Base-by-base conservation (phyloP, 2,797 vertebrate species). In the Prunella strophiata region DNA sequence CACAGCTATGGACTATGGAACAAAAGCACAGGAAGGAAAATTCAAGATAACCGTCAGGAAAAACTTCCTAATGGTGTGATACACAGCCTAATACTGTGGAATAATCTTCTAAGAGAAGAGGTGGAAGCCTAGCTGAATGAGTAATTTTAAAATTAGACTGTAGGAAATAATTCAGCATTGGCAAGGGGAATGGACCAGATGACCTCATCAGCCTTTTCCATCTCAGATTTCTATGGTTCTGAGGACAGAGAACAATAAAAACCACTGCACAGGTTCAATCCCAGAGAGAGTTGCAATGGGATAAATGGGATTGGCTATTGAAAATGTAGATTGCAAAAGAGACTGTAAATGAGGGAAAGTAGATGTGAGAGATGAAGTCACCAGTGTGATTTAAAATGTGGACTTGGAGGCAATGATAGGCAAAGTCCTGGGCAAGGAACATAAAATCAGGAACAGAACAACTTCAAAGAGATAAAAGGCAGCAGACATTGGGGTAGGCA, bases 101-200 rank as follows among this genome's bases (percentile, higher is more conserved):
- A 95, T 93, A 95, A 90, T 90, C 82, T 89, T 90, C 72, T 87
- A 92, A 95, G 65, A 86, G 88, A 93, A 96, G 81, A 87, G 27
- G 85, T 80, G 38, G 72, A 94, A 95, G 68, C 77, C 85, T 85
- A 89, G 58, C 4, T 90, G 89, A 93, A 91, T 80, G 89, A 95
- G 66, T 96, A 93, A 95, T 97, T 95, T 94, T 93, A 83, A 95
- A 96, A 93, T 95, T 93, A 95, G 80, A 67, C 83, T 42, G 38
- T 91, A 89, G 95, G 93, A 94, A 91, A 94, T 81, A 94, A 96
- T 94, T 95, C 91, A 93, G 47, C 11, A 1, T 71, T 95, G 96
- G 96, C 95, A 93, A 85, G 42, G 36, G 16, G 21, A 85, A 88
- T 40, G 91, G 93, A 96, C 82, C 91, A 91, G 92, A 91, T 97